Percentiles rank a stretch among this genome's conserved stretches.
These are phyloP conservation scores for Amia ocellicauda DNA, from an alignment of 2,113 vertebrate species.

Conservation along the genomic window DNA sequence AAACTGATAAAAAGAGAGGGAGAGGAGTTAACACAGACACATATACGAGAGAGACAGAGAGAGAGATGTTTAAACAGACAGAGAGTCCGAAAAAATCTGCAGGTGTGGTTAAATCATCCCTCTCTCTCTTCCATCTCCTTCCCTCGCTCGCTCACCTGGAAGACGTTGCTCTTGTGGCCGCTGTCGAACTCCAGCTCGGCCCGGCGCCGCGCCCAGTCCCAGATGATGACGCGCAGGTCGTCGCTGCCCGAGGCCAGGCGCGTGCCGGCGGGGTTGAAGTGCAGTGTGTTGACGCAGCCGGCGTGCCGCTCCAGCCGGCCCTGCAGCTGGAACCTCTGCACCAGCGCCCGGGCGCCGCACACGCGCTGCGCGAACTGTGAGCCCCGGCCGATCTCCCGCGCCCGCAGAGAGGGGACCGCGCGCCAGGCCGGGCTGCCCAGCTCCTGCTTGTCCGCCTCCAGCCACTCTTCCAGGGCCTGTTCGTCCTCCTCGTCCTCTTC, in stretches of 20 bases:
- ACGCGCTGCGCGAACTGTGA: constrained; percentile 79
- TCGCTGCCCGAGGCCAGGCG: constrained; percentile 92
- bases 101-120: too few species aligned
- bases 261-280: constrained; percentile 91
- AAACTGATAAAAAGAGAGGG: too few species aligned
- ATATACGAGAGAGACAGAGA: too few species aligned
- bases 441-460: constrained; percentile 78
- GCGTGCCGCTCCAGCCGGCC: constrained; percentile 84
- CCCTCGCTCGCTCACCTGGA: constrained; percentile 74
- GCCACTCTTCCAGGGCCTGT: constrained; percentile 85
- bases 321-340: constrained; percentile 86
- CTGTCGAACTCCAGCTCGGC: constrained; percentile 90
- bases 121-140: not conserved
- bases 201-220: constrained; percentile 85
- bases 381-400: constrained; percentile 73
- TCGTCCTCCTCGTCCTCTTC: constrained; percentile 67
- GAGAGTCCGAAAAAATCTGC: too few species aligned
- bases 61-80: too few species aligned
- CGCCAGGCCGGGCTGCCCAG: constrained; percentile 75
- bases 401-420: constrained; percentile 75
- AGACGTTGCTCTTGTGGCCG: constrained; percentile 95
- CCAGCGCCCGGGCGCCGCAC: constrained; percentile 83
- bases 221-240: constrained; percentile 89
- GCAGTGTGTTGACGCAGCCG: constrained; percentile 95
- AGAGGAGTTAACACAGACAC: not conserved